A percentile compares a stretch with the other conserved stretches of the same genome.
These are phyloP conservation scores for Sinotaia quadrata DNA, from an alignment of 2,888 invertebrate genomes.

Conservation along the genomic window DNA sequence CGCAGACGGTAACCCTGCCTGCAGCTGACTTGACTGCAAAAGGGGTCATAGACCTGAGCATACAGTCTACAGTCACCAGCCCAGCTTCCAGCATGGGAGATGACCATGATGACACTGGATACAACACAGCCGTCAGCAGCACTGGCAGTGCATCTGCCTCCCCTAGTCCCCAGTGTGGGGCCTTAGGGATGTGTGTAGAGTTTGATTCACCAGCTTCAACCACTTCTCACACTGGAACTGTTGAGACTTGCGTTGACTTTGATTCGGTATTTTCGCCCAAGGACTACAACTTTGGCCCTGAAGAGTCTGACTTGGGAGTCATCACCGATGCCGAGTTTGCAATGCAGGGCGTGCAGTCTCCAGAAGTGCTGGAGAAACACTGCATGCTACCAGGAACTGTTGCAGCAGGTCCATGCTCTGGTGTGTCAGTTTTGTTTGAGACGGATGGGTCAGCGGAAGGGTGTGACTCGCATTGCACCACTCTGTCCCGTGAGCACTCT, in stretches of 20 bases:
- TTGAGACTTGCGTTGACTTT: background rate
- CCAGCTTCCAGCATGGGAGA: constrained; percentile 3
- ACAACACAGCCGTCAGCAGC: constrained; percentile 28
- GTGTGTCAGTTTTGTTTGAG: background rate
- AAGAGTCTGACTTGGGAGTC: too few species aligned
- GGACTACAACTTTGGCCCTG: background rate
- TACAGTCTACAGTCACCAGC: constrained; percentile 15
- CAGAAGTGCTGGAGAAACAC: background rate
- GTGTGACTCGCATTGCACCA: background rate
- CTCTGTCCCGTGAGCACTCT: constrained; percentile 13
- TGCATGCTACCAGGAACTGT: background rate
- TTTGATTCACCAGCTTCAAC: background rate
- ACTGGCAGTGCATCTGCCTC: constrained; percentile 17
- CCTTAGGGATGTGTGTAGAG: background rate
- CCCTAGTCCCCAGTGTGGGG: constrained; percentile 13
- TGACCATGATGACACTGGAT: constrained; percentile 26
- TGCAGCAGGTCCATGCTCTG: background rate
- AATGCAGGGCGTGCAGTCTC: background rate
- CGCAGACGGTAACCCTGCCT: background rate
- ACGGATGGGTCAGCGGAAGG: background rate
- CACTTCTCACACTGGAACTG: background rate
- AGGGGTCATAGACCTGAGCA: constrained; percentile 26
- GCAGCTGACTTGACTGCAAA: constrained; percentile 25
- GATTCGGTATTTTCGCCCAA: background rate
- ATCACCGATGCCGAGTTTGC: background rate